A percentile compares a stretch with the other conserved stretches of the same genome.
These are phyloP conservation scores for Panopea generosa DNA, from an alignment of 2,888 invertebrate genomes.

Conservation along the genomic window DNA sequence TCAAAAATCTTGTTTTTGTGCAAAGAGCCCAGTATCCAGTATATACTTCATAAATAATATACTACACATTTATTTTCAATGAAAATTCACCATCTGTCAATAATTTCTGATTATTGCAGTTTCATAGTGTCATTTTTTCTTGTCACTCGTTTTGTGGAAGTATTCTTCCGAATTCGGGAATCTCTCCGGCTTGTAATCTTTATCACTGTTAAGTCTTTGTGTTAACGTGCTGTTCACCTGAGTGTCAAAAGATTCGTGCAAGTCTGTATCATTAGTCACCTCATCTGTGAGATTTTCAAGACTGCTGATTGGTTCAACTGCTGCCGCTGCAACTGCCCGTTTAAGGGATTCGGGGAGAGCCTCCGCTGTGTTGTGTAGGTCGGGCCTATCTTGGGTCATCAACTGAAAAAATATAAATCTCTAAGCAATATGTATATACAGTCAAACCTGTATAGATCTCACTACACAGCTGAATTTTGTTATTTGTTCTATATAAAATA, in stretches of 20 bases:
- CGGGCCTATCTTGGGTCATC: conserved; percentile 79
- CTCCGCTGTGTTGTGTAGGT: conserved; percentile 74
- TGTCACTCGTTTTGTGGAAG: conserved; percentile 67
- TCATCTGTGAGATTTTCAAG: conserved; percentile 86
- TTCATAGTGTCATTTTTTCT: conserved; percentile 43
- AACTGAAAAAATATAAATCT: conserved; percentile 65
- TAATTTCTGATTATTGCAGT: too few species aligned
- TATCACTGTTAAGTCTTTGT: conserved; percentile 86
- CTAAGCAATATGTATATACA: neutral
- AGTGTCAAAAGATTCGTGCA: conserved; percentile 87
- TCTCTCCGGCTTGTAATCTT: conserved; percentile 82
- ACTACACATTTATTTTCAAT: too few species aligned
- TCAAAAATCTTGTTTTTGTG: too few species aligned
- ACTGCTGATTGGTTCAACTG: conserved; percentile 85
- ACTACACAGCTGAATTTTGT: too few species aligned
- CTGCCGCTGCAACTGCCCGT: conserved; percentile 87
- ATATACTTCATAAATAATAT: too few species aligned
- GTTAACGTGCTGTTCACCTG: conserved; percentile 86
- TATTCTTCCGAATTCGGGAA: conserved; percentile 83
- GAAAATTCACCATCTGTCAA: too few species aligned
- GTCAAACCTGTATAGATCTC: too few species aligned
- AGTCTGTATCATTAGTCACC: conserved; percentile 86
- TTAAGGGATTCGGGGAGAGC: conserved; percentile 83
- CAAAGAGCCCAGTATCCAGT: too few species aligned
- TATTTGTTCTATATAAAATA: too few species aligned